phyloP scores from a whole-genome alignment of 2,797 vertebrate genomes.

The Triplophysa yarkandensis region DNA sequence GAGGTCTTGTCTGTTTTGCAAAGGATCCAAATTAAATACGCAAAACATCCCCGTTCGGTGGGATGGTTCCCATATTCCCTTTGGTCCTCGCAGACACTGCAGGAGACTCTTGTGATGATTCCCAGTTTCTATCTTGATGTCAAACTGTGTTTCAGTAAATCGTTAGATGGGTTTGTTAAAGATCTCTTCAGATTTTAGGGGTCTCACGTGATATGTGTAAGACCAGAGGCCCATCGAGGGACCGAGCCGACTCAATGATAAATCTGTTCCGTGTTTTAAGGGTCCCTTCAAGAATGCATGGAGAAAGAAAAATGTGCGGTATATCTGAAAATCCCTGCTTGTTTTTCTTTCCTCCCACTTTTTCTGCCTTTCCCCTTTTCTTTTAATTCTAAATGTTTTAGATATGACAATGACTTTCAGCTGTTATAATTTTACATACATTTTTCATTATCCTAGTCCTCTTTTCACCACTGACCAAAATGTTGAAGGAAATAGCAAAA shows the following conservation, averaged over 20 bases:
- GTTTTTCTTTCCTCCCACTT: neutral
- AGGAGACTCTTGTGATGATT: slow-evolving; percentile 15
- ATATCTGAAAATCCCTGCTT: neutral
- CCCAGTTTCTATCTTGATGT: slow-evolving; percentile 9
- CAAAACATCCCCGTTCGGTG: slow-evolving; percentile 12
- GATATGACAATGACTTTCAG: slow-evolving; percentile 38
- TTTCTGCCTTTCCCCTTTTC: neutral
- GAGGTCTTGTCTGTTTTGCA: slow-evolving; percentile 34
- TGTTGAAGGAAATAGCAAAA: slow-evolving; percentile 1
- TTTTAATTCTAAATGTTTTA: slow-evolving; percentile 4
- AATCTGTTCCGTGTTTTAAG: slow-evolving; percentile 14
- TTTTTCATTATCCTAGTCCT: slow-evolving; percentile 39
- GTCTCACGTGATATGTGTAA: neutral
- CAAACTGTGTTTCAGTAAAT: slow-evolving; percentile 5
- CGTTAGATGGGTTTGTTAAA: neutral
- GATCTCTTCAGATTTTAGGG: slow-evolving; percentile 8
- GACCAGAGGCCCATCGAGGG: neutral
- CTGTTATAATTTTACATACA: slow-evolving; percentile 43
- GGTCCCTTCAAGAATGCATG: slow-evolving; percentile 8
- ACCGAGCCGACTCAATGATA: neutral
- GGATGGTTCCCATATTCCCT: slow-evolving; percentile 16
- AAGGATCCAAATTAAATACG: slow-evolving; percentile 18
- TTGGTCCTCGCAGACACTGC: slow-evolving; percentile 26
- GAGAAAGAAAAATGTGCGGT: slow-evolving; percentile 14
- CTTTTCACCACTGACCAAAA: slow-evolving; percentile 28